A percentile compares a stretch with the other conserved stretches of the same genome.
Conservation (phyloP, 2,888 invertebrate species). For the Calameuta filiformis region DNA sequence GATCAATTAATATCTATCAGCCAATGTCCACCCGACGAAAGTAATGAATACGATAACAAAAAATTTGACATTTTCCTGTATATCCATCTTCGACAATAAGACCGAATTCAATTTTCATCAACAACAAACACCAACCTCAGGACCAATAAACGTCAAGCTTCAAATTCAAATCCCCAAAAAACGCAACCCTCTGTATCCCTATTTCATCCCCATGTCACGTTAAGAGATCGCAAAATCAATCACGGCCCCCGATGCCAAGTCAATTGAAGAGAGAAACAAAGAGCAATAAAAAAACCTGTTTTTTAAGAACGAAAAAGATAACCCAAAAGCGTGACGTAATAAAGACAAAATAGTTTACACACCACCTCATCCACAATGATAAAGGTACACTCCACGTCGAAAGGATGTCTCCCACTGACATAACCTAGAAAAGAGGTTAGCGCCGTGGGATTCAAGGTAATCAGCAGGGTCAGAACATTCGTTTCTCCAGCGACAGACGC, state of each 20-base stretch:
- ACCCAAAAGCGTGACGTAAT: background rate
- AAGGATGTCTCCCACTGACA: background rate
- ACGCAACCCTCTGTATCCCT: background rate
- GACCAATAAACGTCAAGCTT: no score
- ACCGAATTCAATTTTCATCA: no score
- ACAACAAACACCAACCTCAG: no score
- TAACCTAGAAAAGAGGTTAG: background rate
- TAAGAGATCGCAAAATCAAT: background rate
- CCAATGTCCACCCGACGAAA: no score
- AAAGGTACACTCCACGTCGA: background rate
- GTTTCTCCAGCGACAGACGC: slow-evolving; percentile 4
- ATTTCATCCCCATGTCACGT: background rate
- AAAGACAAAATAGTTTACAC: background rate
- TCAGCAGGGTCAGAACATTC: slow-evolving; percentile 8
- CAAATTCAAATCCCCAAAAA: background rate
- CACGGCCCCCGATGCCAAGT: background rate
- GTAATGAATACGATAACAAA: no score
- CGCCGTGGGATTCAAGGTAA: background rate
- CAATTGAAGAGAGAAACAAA: background rate
- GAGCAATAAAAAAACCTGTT: background rate
- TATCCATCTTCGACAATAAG: no score
- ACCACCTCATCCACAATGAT: background rate
- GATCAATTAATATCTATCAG: no score
- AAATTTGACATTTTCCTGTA: no score
- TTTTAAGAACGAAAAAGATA: background rate